Base-by-base conservation (phyloP, 2,797 vertebrate species). In the Tolypeutes matacus region DNA sequence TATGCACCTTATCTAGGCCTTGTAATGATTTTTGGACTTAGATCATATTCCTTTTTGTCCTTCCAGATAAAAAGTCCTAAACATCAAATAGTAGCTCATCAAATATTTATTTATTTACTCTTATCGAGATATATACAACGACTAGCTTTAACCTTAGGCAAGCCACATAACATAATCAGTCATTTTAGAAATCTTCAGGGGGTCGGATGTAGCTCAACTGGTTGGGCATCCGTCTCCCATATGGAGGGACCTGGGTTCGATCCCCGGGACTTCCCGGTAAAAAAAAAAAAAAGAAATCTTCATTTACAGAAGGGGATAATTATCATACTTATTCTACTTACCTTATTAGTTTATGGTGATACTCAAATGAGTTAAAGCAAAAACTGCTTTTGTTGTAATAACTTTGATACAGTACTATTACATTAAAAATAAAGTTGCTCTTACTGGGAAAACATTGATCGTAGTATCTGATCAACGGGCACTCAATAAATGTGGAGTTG, bases 21-120 rank as follows among this genome's bases (percentile, higher is more conserved):
- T 92, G 92, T 86, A 29, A 81, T 27, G 18, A 83, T 65, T 90
- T 90, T 56, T 92, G 70, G 14, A 92, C 20, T 94, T 90, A 86
- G 42, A 83, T 75, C 25, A 89, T 69, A 67, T 27, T 65, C 58
- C 70, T 86, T 49, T 95, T 86, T 72, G 34, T 91, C 75, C 78
- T 76, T 85, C 80, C 51, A 77, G 27, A 83, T 2, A 91, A 78
- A 76, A 89, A 85, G 21, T 89, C 58, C 6, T 60, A 56, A 49
- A 51, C 49, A 42, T 86, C 60, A 86, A 67, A 39, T 39, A 67
- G 51, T 93, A 91, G 76, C 36, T 78, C 70, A 64, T 51, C 9
- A 29, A 42, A 72, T 34, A 18, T 84, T 82, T 69, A 18, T 84
- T 82, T 69, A 89, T 51, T 70, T 70, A 70, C 8, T 89, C 65